Base-by-base conservation (phyloP, 2,888 invertebrate species). In the Camponotus fellah region DNA sequence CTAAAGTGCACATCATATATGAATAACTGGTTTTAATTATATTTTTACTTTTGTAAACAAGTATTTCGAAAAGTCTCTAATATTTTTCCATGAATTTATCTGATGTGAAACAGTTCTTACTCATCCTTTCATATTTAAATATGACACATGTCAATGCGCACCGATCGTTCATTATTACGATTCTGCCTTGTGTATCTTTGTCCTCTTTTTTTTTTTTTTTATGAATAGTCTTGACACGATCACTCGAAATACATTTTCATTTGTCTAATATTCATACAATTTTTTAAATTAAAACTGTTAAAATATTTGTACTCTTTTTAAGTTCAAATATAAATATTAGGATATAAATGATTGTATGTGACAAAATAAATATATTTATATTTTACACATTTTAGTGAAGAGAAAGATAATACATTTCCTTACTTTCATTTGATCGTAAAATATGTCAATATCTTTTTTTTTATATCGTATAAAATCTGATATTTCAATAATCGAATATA, bases 81-180 rank as follows among this genome's bases (percentile, higher is more conserved):
- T 53, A 53, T 10, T 53, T 65, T n/a, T 65, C 12, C n/a, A 32
- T 12, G 2, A 34, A 34, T 49, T 69, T 40, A 34, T 40, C 37
- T 46, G 12, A 26, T 10, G 3, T 17, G 3, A 5, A 34, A 49
- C 12, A 49, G 32, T 0, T n/a, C 10, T 68, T 49, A 49, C n/a
- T 49, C 8, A 68, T 46, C 26, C 46, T 46, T 46, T 69, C 32
- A 65, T 34, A 49, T 69, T 49, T 49, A 49, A 69, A 69, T 49
- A 12, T 49, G 49, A 69, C 49, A 69, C 8, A n/a, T 26, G 21
- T 26, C 21, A 58, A 21, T 66, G 8, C 2, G 26, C 32, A 0
- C 17, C 34, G 53, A 8, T n/a, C n/a, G 49, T 53, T n/a, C 49
- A 53, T 53, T 53, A 32, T 49, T 49, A 14, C 37, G 14, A 3